Evolutionary conservation across 2,888 invertebrate species (phyloP), one percentile per base, ranked within the genome.

Genomic region (Latrodectus hesperus): DNA sequence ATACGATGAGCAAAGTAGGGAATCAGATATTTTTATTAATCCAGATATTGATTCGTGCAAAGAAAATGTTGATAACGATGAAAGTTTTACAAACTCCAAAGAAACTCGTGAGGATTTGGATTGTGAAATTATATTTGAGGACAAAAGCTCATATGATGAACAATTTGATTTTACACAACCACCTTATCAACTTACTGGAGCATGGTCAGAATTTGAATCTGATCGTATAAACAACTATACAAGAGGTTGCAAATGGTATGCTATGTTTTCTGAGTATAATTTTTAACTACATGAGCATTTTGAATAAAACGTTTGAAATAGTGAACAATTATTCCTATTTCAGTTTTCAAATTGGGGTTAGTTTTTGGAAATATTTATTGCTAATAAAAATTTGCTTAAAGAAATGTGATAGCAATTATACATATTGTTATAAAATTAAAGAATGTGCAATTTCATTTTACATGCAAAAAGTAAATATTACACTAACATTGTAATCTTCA

Each of bases 221-320:
- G 12, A 22, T 9, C 49, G 22, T 8, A 64, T 14, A 60, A 80
- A 88, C 67, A 83, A 88, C 68, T 87, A 70, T 77, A 80, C 88
- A 9, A 76, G 68, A 76, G 88, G 84, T 17, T 88, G 88, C 71
- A 88, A 88, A 81, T 88, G 88, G 88, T 88, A 88, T 72, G 16
- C 65, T 53, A 26, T 51, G 55, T 14, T 6, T 9, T 74, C 55
- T 22, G 17, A 55, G 9, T 22, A 17, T 67, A n/a, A 17, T n/a
- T 22, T 68, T 11, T 10, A 17, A 1, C 9, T 17, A 26, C 0
- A 1, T 38, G 38, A 38, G 4, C 38, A 68, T 8, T 17, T 12
- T 68, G 12, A 17, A 22, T 6, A 12, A 22, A 68, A 17, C 9
- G 9, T 68, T 68, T 12, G 6, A 12, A 17, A 68, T 17, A 9